Evolutionary conservation across 2,888 invertebrate species (phyloP).

Genomic region (Hyalella azteca): DNA sequence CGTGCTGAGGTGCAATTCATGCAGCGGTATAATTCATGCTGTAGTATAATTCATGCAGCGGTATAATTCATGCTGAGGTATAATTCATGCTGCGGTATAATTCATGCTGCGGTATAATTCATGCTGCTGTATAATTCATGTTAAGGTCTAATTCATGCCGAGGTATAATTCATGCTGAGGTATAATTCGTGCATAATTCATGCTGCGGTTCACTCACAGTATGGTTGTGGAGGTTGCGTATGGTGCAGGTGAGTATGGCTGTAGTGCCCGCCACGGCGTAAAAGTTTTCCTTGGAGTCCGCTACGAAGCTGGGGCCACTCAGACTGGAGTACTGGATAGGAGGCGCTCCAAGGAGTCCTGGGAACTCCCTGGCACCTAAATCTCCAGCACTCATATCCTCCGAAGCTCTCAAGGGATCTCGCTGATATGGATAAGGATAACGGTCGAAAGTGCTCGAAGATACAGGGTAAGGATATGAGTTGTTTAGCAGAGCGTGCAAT

Average conservation of each 20-base stretch:
- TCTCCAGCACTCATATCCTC: background rate
- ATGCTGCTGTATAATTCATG: too few species aligned
- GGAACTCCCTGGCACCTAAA: background rate
- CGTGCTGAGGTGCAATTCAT: too few species aligned
- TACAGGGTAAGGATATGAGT: slow-evolving; percentile 15
- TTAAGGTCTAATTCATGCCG: too few species aligned
- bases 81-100: too few species aligned
- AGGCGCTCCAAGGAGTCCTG: slow-evolving; percentile 44
- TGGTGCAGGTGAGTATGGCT: slow-evolving; percentile 47
- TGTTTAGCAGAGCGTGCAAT: background rate
- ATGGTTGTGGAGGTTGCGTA: slow-evolving; percentile 51
- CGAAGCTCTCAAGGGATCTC: background rate
- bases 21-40: too few species aligned
- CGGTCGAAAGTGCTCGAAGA: background rate
- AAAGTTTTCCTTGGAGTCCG: slow-evolving; percentile 17
- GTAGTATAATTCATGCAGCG: too few species aligned
- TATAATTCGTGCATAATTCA: too few species aligned
- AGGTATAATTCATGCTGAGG: too few species aligned
- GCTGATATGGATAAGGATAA: background rate
- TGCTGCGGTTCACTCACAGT: slow-evolving; percentile 52
- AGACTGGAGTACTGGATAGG: slow-evolving; percentile 56
- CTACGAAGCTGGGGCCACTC: slow-evolving; percentile 49
- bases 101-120: too few species aligned
- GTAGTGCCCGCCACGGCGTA: slow-evolving; percentile 48
- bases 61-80: too few species aligned